These are phyloP conservation scores for Stenolophus ochropezus DNA, from an alignment of 2,888 invertebrate species.

Conservation along the genomic window DNA sequence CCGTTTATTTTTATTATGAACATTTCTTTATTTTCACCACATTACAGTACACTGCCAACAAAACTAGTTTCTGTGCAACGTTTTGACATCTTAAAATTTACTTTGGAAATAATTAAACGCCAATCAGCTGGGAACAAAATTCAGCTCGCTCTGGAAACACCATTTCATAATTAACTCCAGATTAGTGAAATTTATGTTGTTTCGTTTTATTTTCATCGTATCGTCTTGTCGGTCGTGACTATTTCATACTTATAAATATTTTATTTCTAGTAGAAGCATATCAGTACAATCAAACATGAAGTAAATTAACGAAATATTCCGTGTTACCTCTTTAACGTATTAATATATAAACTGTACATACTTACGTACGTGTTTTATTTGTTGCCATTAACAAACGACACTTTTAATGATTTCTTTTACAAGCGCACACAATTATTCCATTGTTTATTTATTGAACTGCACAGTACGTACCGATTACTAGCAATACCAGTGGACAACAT, in stretches of 20 bases:
- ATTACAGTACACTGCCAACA: slow-evolving; percentile 32
- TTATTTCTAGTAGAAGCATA: slow-evolving; percentile 57
- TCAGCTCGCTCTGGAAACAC: neutral
- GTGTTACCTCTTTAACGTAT: slow-evolving; percentile 57
- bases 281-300: slow-evolving; percentile 56
- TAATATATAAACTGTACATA: slow-evolving; percentile 51
- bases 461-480: slow-evolving; percentile 41
- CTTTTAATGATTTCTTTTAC: slow-evolving; percentile 22
- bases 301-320: slow-evolving; percentile 43
- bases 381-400: slow-evolving; percentile 6
- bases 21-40: neutral
- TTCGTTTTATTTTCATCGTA: slow-evolving; percentile 23
- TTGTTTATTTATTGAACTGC: neutral
- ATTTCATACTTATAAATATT: slow-evolving; percentile 44
- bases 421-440: neutral
- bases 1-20: too few species aligned
- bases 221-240: slow-evolving; percentile 36
- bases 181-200: slow-evolving; percentile 10
- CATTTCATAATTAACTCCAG: slow-evolving; percentile 23
- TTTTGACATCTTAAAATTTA: slow-evolving; percentile 17
- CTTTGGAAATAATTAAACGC: slow-evolving; percentile 18
- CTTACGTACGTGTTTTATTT: slow-evolving; percentile 49
- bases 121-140: slow-evolving; percentile 23
- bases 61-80: slow-evolving; percentile 24
- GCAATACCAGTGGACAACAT: slow-evolving; percentile 53